A percentile compares a stretch with the other conserved stretches of the same genome.
Evolutionary conservation across 2,797 vertebrate genomes (phyloP).

Genomic region (Esox lucius): DNA sequence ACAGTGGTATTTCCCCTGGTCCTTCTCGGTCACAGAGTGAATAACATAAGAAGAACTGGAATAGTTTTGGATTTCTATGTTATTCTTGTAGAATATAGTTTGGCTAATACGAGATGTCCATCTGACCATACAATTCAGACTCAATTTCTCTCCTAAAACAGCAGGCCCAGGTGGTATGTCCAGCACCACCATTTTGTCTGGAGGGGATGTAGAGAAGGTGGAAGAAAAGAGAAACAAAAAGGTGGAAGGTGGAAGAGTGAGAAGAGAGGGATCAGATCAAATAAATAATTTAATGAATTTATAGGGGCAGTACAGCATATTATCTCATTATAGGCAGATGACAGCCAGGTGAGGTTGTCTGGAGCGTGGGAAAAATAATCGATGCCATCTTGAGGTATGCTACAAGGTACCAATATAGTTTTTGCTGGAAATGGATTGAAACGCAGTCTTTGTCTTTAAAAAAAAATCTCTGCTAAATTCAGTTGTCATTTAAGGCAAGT

Average conservation of each 20-base stretch:
- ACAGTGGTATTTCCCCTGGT: constrained; percentile 36
- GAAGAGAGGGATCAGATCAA: not conserved
- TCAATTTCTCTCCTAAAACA: constrained; percentile 32
- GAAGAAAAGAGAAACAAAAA: not conserved
- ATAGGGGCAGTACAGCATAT: no score
- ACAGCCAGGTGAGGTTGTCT: no score
- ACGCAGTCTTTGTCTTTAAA: no score
- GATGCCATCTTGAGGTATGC: no score
- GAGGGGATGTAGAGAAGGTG: constrained; percentile 6
- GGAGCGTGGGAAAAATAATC: no score
- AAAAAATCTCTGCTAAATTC: no score
- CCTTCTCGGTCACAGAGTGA: accelerated
- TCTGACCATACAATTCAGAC: constrained; percentile 40
- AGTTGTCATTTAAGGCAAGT: no score
- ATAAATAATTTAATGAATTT: no score
- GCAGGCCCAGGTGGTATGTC: constrained; percentile 40
- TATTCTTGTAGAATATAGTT: constrained; percentile 18
- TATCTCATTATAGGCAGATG: no score
- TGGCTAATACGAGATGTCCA: not conserved
- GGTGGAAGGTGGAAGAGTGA: not conserved
- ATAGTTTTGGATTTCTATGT: accelerated
- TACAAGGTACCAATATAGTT: no score
- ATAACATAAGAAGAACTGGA: accelerated
- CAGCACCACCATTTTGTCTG: constrained; percentile 36
- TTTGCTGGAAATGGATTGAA: no score